phyloP scores from a whole-genome alignment of 2,797 vertebrate genomes.

The Danio tinwini region DNA sequence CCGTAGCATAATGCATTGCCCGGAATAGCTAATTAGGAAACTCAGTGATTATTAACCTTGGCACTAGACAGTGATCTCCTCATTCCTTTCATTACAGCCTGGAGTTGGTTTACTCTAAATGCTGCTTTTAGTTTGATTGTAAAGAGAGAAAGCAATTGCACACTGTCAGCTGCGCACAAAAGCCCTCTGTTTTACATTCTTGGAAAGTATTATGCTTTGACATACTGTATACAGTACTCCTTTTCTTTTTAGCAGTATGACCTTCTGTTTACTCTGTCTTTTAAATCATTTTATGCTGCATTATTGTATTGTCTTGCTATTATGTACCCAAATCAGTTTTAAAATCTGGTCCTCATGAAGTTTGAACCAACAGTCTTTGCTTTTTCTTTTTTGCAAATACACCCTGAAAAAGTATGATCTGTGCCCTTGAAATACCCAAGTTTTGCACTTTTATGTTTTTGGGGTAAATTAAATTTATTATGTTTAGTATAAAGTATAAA shows the following conservation, averaged over 20 bases:
- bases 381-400: not conserved
- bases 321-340: not conserved
- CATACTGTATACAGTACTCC: not conserved
- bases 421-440: too few relatives aligned
- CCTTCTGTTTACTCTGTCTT: not conserved
- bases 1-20: constrained; percentile 55
- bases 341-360: not conserved
- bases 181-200: constrained; percentile 18
- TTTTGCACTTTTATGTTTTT: too few relatives aligned
- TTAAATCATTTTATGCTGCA: not conserved
- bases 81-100: constrained; percentile 51
- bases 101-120: constrained; percentile 39
- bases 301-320: not conserved
- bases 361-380: not conserved
- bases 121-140: constrained; percentile 34
- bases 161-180: constrained; percentile 5
- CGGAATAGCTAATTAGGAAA: constrained; percentile 68
- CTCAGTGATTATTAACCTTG: constrained; percentile 73
- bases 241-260: constrained; percentile 1
- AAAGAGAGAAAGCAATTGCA: constrained; percentile 10
- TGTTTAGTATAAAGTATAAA: too few relatives aligned
- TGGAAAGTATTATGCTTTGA: constrained; percentile 10
- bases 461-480: too few relatives aligned
- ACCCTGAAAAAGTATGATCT: not conserved
- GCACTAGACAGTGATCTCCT: constrained; percentile 65